Percentiles rank a stretch among this genome's conserved stretches.
phyloP scores from a whole-genome alignment of 1,140 invertebrate species.

The Plectrocnemia conspersa region DNA sequence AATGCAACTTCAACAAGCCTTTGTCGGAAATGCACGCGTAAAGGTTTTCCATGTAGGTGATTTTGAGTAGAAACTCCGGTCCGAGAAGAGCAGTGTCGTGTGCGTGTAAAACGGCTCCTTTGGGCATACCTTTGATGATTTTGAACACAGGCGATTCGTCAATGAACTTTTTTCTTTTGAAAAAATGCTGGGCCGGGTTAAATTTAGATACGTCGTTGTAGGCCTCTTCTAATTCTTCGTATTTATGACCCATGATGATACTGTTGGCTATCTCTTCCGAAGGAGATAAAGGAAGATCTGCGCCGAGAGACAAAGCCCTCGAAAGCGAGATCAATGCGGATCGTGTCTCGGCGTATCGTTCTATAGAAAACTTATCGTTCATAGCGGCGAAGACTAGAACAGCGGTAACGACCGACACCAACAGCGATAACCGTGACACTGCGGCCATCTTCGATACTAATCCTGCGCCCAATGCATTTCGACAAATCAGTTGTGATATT shows the following conservation, averaged over 20 bases:
- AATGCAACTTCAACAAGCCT: slow-evolving; percentile 37
- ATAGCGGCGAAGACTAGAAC: no score
- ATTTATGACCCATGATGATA: slow-evolving; percentile 62
- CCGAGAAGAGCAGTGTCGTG: slow-evolving; percentile 64
- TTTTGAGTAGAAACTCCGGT: slow-evolving; percentile 59
- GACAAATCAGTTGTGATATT: no score
- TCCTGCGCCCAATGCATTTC: no score
- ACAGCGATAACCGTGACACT: no score
- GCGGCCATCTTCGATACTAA: no score
- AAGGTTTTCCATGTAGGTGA: slow-evolving; percentile 65
- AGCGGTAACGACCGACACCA: no score
- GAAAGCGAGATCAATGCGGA: no score
- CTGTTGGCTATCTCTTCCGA: slow-evolving; percentile 61
- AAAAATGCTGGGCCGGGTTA: slow-evolving; percentile 62
- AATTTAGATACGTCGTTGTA: slow-evolving; percentile 56
- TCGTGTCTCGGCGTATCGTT: no score
- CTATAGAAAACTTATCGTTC: no score
- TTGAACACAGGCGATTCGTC: slow-evolving; percentile 62
- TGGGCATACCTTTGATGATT: slow-evolving; percentile 64
- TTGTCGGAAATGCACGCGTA: slow-evolving; percentile 57
- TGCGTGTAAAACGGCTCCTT: slow-evolving; percentile 66
- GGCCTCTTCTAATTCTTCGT: slow-evolving; percentile 55
- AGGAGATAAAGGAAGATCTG: no score
- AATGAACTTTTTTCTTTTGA: slow-evolving; percentile 57
- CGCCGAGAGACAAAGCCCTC: no score